These are phyloP conservation scores for Eumerus sabulonum DNA, from an alignment of 2,888 invertebrate genomes.

Conservation along the genomic window DNA sequence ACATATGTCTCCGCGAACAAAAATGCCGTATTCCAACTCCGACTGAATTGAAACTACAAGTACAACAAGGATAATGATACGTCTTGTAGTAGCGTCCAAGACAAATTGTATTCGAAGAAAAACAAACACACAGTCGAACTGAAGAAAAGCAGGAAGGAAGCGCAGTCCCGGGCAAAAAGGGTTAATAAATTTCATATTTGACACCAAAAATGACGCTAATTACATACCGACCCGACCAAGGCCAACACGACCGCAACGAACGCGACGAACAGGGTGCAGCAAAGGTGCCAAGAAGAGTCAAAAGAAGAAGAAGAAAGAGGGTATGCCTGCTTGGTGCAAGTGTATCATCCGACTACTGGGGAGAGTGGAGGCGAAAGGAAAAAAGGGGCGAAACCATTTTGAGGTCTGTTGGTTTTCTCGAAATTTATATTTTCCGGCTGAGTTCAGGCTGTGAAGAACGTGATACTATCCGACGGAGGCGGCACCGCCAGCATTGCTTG, in stretches of 20 bases:
- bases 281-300: too few relatives aligned
- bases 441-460: slow-evolving; percentile 18
- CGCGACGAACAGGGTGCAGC: neutral
- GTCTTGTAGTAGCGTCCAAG: slow-evolving; percentile 26
- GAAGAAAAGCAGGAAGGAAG: slow-evolving; percentile 40
- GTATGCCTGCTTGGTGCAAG: slow-evolving; percentile 16
- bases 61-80: slow-evolving; percentile 42
- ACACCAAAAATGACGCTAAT: slow-evolving; percentile 60
- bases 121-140: slow-evolving; percentile 2
- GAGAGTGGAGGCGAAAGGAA: neutral
- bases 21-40: slow-evolving; percentile 19
- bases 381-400: slow-evolving; percentile 53
- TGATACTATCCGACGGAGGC: neutral
- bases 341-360: slow-evolving; percentile 1
- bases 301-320: neutral
- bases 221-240: slow-evolving; percentile 21
- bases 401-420: slow-evolving; percentile 62
- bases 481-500: neutral
- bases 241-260: neutral
- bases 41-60: neutral
- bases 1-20: neutral
- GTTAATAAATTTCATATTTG: slow-evolving; percentile 60
- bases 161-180: slow-evolving; percentile 47
- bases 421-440: slow-evolving; percentile 61
- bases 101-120: slow-evolving; percentile 32